Base-by-base conservation (phyloP, 1,140 invertebrate species). In the Sycophaga agraensis region DNA sequence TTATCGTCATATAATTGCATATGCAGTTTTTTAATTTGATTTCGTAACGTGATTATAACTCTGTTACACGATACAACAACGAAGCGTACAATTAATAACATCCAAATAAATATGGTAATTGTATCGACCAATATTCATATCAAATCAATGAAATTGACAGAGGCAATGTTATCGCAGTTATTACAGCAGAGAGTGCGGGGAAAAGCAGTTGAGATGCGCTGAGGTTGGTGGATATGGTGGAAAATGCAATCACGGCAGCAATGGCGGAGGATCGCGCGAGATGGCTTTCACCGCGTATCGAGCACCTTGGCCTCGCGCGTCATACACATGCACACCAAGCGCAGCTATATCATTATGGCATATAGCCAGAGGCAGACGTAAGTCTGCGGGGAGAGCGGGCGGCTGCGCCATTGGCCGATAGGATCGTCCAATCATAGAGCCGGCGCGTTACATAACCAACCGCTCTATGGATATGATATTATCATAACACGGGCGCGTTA, bases 391-490 rank as follows among this genome's bases (percentile, higher is more conserved):
- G 42, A 34, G 28, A 16, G 26, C 1, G 24, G 8, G 17, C 22
- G 6, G 26, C 37, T 5, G 42, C 9, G 8, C 40, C 0, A 63
- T 63, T 63, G 61, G 61, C 14, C 54, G 16, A 2, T 5, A 1
- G 19, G 31, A 22, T 35, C 31, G 40, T 35, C 79, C 79, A 81
- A 81, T 81, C 73, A 76, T 76, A 74, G 71, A 62, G 67, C 70
- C 53, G 49, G 16, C 28, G 26, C n/a, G 46, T 39, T 48, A 34
- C 34, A 61, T 61, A 61, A 61, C 60, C 77, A 69, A 69, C 68
- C 64, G 64, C 69, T 68, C 72, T 79, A 77, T 78, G 74, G 75
- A 79, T 79, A 79, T 79, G 76, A 81, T 78, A 79, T 81, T 79
- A 81, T 79, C 77, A 81, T 81, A 81, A 78, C 72, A 70, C 70